A percentile compares a stretch with the other conserved stretches of the same genome.
These are phyloP conservation scores for Aythya baeri DNA, from an alignment of 2,113 vertebrate genomes.

Conservation along the genomic window DNA sequence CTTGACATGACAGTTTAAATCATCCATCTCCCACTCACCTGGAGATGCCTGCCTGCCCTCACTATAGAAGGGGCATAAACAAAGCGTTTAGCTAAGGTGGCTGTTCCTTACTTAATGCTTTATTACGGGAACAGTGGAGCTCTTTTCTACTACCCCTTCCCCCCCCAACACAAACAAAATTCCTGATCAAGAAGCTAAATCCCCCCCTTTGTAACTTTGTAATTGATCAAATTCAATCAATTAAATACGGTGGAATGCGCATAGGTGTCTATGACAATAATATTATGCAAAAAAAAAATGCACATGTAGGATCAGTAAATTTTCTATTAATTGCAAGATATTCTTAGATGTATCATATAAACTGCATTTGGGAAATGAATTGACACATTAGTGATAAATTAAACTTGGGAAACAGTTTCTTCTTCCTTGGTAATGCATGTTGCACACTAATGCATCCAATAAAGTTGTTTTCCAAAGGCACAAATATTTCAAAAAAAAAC, in stretches of 20 bases:
- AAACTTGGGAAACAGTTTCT: background rate
- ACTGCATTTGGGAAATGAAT: background rate
- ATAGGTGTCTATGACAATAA: background rate
- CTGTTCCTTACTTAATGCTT: background rate
- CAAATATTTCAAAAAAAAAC: background rate
- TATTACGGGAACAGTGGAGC: background rate
- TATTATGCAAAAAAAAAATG: background rate
- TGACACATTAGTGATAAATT: background rate
- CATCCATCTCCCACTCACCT: background rate
- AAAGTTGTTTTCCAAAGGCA: background rate
- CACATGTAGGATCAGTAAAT: background rate
- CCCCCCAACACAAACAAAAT: background rate
- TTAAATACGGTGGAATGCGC: background rate
- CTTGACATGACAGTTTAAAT: background rate
- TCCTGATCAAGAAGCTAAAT: background rate
- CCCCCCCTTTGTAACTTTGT: rapidly evolving
- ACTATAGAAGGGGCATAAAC: background rate
- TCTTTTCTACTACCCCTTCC: background rate
- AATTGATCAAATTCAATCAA: too few species aligned
- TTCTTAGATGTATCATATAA: background rate
- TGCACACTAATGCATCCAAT: too few species aligned
- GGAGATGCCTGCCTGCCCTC: background rate
- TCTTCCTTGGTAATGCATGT: background rate
- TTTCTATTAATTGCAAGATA: background rate
- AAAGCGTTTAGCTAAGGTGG: background rate